These are phyloP conservation scores for Coleophora flavipennella DNA, from an alignment of 2,888 invertebrate genomes.

Conservation along the genomic window DNA sequence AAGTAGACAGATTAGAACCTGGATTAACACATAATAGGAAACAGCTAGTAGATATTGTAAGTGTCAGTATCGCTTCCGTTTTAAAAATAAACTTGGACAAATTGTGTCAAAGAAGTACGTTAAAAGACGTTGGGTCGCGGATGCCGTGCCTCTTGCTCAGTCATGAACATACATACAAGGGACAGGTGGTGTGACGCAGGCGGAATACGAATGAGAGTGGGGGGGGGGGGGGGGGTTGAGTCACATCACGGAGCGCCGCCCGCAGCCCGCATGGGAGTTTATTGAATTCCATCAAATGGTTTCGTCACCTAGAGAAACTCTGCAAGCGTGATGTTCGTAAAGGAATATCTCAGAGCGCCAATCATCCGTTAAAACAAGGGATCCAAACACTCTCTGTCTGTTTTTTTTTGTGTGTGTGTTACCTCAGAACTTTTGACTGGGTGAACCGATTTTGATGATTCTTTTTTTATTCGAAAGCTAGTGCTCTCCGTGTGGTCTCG, in stretches of 20 bases:
- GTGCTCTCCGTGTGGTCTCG: too few relatives aligned
- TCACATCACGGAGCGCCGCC: conserved; percentile 28
- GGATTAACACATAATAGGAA: too few relatives aligned
- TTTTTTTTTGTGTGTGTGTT: too few relatives aligned
- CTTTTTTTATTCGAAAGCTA: too few relatives aligned
- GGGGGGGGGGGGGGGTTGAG: conserved; percentile 21
- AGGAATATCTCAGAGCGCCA: too few relatives aligned
- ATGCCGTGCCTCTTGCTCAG: not conserved
- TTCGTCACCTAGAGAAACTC: conserved; percentile 45
- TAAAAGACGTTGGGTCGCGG: conserved; percentile 4
- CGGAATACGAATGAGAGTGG: conserved; percentile 41
- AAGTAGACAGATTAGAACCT: too few relatives aligned
- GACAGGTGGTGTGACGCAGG: conserved; percentile 21
- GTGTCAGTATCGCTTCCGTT: too few relatives aligned
- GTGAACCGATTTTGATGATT: too few relatives aligned
- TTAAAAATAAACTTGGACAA: conserved; percentile 8
- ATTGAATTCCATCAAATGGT: conserved; percentile 62
- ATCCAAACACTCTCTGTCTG: too few relatives aligned
- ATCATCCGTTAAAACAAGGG: too few relatives aligned
- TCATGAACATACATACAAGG: not conserved
- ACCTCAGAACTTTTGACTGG: too few relatives aligned
- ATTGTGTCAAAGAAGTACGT: conserved; percentile 25
- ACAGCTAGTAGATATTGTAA: too few relatives aligned
- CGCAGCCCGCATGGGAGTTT: conserved; percentile 35
- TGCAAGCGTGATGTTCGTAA: conserved; percentile 32